These are phyloP conservation scores for Hirtodrosophila cameraria DNA, from an alignment of 2,888 invertebrate species.

Conservation along the genomic window DNA sequence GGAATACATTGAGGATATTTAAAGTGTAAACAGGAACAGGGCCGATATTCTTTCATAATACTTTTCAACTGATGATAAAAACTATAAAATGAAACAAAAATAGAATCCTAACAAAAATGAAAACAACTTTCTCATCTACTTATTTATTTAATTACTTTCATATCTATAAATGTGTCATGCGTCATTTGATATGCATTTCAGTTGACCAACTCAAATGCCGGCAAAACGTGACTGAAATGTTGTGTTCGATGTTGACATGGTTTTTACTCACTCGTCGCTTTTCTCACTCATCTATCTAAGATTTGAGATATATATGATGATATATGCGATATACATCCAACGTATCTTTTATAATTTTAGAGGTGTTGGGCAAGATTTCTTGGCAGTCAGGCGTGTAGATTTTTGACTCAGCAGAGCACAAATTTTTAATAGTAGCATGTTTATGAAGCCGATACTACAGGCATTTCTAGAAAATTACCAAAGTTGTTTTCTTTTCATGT, in stretches of 20 bases:
- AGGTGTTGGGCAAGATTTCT: constrained; percentile 41
- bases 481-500: constrained; percentile 9
- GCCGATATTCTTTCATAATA: too few species aligned
- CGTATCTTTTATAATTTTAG: constrained; percentile 12
- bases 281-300: constrained; percentile 18
- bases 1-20: too few species aligned
- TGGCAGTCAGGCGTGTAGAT: constrained; percentile 22
- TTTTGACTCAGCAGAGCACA: constrained; percentile 19
- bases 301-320: constrained; percentile 13
- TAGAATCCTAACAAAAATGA: too few species aligned
- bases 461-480: constrained; percentile 33
- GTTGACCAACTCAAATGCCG: constrained; percentile 12
- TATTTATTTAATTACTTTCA: too few species aligned
- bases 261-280: constrained; percentile 19
- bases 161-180: constrained; percentile 10
- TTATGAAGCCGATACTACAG: constrained; percentile 23
- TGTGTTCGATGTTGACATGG: constrained; percentile 17
- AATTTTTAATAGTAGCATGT: constrained; percentile 5
- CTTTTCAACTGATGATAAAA: too few species aligned
- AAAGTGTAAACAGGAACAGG: too few species aligned
- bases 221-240: constrained; percentile 44
- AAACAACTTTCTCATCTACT: too few species aligned
- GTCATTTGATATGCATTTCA: constrained; percentile 26
- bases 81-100: too few species aligned
- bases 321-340: too few species aligned